Base-by-base conservation (phyloP, 2,113 vertebrate species). In the Oncorhynchus mykiss region DNA sequence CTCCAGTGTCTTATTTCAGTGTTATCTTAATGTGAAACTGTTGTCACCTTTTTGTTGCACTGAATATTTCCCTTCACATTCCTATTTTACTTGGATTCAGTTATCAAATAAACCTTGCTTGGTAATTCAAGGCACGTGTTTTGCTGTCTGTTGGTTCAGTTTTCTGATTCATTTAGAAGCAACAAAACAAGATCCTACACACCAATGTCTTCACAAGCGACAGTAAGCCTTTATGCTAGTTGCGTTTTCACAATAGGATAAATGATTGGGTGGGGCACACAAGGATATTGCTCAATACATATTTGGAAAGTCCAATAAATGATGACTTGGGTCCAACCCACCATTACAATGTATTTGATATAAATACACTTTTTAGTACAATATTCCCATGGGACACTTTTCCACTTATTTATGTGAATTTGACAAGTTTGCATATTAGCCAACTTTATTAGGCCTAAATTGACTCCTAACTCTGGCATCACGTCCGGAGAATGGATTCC, bases 1-100 rank as follows among this genome's bases (percentile, higher is more conserved):
- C 76, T 77, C 76, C 76, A 3, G 78, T 88, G 84, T 90, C 73
- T 71, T 85, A 74, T 82, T 82, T 84, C 70, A 67, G 5, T 60
- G 85, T 80, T 68, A 29, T 66, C 11, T 27, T 68, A 82, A 74
- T 86, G 82, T 87, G 81, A 84, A 54, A 54, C 67, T 68, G 59
- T 74, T 25, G 51, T 80, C 74, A 45, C 39, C 9, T 45, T 80
- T 80, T 68, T 77, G 77, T 86, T 86, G 81, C 80, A 83, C 80
- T 84, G 74, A 85, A 82, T 88, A 76, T 83, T 82, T 75, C 14
- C 20, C 29, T 68, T 68, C 16, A 68, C 67, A 20, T 22, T 20
- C 31, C 67, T 31, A 68, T 68, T 39, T 39, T 27, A 68, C 67
- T 68, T 68, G 25, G 29, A 24, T 67, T 29, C 6, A 16, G 29